Evolutionary conservation across 2,113 vertebrate genomes (phyloP).

Genomic region (Suncus etruscus): DNA sequence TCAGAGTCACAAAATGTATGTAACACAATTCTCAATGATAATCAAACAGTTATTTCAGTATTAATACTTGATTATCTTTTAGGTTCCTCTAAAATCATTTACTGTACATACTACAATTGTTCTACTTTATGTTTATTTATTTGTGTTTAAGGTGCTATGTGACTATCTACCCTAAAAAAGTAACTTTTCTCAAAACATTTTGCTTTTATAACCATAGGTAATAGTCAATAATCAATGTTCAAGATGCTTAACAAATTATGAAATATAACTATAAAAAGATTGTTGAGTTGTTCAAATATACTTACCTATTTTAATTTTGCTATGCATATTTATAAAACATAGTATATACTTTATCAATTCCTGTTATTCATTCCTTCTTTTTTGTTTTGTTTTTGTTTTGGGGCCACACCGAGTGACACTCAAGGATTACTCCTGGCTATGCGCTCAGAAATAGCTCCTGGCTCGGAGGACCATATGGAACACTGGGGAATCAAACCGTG

Average conservation of each 20-base stretch:
- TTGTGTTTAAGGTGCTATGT: background rate
- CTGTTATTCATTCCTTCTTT: background rate
- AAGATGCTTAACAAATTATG: slow-evolving; percentile 54
- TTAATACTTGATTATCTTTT: background rate
- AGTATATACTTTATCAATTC: slow-evolving; percentile 6
- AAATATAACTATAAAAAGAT: slow-evolving; percentile 37
- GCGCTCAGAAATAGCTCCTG: too few relatives aligned
- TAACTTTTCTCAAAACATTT: slow-evolving; percentile 2
- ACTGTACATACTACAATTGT: background rate
- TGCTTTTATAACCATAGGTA: slow-evolving; percentile 24
- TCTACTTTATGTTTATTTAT: background rate
- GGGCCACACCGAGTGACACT: too few relatives aligned
- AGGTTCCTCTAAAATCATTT: background rate
- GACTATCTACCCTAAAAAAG: slow-evolving; percentile 4
- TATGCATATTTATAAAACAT: background rate
- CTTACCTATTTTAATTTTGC: background rate
- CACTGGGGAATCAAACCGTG: too few relatives aligned
- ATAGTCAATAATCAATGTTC: slow-evolving; percentile 18
- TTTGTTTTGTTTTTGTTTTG: too few relatives aligned
- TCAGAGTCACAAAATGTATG: background rate
- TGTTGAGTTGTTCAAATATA: slow-evolving; percentile 29
- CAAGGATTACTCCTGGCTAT: too few relatives aligned
- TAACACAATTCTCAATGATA: background rate
- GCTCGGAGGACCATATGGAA: too few relatives aligned
- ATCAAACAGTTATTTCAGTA: background rate